phyloP scores from a whole-genome alignment of 2,888 invertebrate genomes.

The Micoletzkya japonica region DNA sequence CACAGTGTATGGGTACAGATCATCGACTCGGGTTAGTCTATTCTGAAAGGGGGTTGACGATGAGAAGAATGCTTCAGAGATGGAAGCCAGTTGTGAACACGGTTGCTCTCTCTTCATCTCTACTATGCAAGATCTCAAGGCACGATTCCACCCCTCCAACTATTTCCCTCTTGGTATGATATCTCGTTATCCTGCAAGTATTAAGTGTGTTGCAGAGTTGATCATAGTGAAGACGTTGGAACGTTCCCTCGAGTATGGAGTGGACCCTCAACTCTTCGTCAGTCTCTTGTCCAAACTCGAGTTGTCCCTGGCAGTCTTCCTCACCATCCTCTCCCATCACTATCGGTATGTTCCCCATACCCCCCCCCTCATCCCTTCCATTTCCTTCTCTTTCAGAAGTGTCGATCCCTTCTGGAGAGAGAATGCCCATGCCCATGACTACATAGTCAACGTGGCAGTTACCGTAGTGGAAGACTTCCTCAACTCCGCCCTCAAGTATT shows the following conservation, averaged over 20 bases:
- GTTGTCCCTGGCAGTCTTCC: constrained; percentile 36
- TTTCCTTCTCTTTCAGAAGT: constrained; percentile 12
- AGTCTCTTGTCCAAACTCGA: constrained; percentile 37
- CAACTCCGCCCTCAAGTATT: not conserved
- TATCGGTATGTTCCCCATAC: constrained; percentile 35
- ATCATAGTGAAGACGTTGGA: constrained; percentile 47
- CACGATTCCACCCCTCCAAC: constrained; percentile 38
- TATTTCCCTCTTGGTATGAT: constrained; percentile 41
- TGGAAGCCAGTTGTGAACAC: constrained; percentile 26
- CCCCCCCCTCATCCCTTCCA: not conserved
- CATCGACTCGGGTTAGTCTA: constrained; percentile 65
- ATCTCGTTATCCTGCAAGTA: not conserved
- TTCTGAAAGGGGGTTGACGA: not conserved
- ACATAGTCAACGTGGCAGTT: constrained; percentile 44
- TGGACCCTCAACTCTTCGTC: constrained; percentile 35
- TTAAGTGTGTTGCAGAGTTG: constrained; percentile 37
- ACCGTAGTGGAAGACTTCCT: constrained; percentile 16
- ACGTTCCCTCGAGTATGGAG: constrained; percentile 27
- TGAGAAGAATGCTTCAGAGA: constrained; percentile 5
- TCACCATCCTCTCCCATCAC: constrained; percentile 42
- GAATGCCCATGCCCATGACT: constrained; percentile 40
- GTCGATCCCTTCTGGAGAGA: constrained; percentile 55
- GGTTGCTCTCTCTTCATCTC: constrained; percentile 31
- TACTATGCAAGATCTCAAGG: constrained; percentile 35
- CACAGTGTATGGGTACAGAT: constrained; percentile 91